Evolutionary conservation across 2,113 vertebrate species (phyloP).

Genomic region (Scopus umbretta): DNA sequence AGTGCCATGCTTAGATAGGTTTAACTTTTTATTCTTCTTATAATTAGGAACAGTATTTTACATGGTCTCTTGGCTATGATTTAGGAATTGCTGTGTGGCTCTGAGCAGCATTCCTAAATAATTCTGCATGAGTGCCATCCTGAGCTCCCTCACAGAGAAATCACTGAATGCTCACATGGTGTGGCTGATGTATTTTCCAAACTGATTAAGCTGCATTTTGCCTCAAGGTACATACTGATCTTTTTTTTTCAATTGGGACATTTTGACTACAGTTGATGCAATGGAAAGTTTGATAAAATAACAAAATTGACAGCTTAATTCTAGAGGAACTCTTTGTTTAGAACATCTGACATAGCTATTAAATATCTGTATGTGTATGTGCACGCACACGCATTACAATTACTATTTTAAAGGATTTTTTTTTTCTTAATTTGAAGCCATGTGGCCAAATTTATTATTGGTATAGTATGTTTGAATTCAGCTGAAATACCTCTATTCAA

Average conservation of each 20-base stretch:
- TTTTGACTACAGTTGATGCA: slow-evolving; percentile 17
- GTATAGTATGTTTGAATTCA: neutral
- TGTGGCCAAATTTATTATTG: neutral
- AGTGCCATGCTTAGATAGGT: neutral
- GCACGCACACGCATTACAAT: fast-evolving
- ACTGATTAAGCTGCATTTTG: neutral
- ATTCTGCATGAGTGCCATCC: neutral
- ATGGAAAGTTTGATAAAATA: slow-evolving; percentile 44
- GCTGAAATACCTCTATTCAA: neutral
- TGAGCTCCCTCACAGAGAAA: neutral
- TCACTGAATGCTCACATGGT: neutral
- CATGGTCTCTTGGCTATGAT: neutral
- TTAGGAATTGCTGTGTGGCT: neutral
- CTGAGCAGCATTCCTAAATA: neutral
- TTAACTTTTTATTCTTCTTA: neutral
- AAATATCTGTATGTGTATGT: neutral
- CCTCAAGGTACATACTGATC: neutral
- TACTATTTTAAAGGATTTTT: neutral
- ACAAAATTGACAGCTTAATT: neutral
- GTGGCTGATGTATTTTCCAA: slow-evolving; percentile 27
- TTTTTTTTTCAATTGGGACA: neutral
- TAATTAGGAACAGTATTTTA: neutral
- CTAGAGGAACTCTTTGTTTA: neutral
- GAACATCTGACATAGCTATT: neutral
- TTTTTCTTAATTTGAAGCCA: neutral